Conservation (phyloP, 2,888 invertebrate genomes). For the Spisula subtruncata region DNA sequence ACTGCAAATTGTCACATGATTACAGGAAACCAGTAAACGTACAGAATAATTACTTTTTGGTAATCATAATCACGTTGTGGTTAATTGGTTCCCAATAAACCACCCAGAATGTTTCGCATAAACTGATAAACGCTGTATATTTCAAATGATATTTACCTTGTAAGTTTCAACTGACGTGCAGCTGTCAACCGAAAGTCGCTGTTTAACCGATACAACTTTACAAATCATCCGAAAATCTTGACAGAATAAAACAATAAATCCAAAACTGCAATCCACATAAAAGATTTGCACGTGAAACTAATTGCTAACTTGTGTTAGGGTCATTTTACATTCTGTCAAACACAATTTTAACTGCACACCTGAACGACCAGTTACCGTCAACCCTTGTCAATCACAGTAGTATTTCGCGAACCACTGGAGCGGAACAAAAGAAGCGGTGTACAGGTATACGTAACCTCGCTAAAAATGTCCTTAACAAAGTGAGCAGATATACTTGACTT, state of each 20-base stretch:
- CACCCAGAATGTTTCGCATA: not conserved
- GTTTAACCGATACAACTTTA: not conserved
- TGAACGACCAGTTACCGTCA: constrained; percentile 43
- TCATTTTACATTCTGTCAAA: constrained; percentile 24
- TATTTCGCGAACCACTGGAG: constrained; percentile 49
- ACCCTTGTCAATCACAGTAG: constrained; percentile 41
- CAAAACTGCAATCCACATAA: constrained; percentile 31
- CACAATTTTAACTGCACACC: constrained; percentile 39
- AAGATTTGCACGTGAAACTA: constrained; percentile 3
- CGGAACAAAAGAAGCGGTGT: constrained; percentile 44
- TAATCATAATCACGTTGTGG: too few species aligned
- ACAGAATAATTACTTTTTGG: too few species aligned
- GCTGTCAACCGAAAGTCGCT: constrained; percentile 27
- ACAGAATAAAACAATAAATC: constrained; percentile 31
- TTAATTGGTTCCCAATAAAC: not conserved
- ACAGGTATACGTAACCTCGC: not conserved
- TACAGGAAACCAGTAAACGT: too few species aligned
- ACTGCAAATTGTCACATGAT: too few species aligned
- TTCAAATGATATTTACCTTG: constrained; percentile 32
- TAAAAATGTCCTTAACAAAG: not conserved
- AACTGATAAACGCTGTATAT: constrained; percentile 14
- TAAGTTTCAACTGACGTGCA: not conserved
- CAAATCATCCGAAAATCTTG: constrained; percentile 35
- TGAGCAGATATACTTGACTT: not conserved
- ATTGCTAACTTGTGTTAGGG: constrained; percentile 17